A percentile compares a stretch with the other conserved stretches of the same genome.
These are phyloP conservation scores for Larimichthys crocea DNA, from an alignment of 2,113 vertebrate genomes.

Conservation along the genomic window DNA sequence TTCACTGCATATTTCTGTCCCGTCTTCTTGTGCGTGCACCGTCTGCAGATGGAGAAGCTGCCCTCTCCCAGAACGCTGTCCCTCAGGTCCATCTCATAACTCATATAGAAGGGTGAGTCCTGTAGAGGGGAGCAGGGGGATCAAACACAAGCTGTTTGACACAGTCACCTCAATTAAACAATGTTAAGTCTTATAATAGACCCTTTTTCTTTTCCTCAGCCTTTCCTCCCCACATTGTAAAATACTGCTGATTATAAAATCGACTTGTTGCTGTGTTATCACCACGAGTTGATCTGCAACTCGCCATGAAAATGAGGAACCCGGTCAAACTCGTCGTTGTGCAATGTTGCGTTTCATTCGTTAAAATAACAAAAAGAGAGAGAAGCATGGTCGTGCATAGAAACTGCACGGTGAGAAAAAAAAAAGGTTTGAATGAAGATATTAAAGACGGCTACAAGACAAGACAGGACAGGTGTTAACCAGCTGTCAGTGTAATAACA, in stretches of 20 bases:
- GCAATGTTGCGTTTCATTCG: background rate
- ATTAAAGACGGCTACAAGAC: background rate
- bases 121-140: constrained; percentile 58
- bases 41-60: constrained; percentile 98
- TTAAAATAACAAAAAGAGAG: background rate
- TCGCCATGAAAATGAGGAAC: background rate
- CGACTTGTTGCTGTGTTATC: background rate
- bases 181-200: background rate
- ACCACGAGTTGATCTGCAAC: background rate
- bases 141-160: background rate
- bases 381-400: background rate
- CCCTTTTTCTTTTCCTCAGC: background rate
- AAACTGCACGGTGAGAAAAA: background rate
- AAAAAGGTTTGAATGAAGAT: background rate
- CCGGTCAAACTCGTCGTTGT: background rate
- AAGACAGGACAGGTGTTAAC: background rate
- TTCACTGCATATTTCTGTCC: constrained; percentile 95
- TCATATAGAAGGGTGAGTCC: constrained; percentile 98
- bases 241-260: background rate
- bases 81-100: constrained; percentile 96
- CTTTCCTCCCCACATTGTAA: background rate
- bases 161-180: background rate
- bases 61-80: constrained; percentile 94
- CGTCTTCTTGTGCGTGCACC: constrained; percentile 95
- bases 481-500: constrained; percentile 4